phyloP scores from a whole-genome alignment of 2,113 vertebrate species.

The Pleuronectes platessa region DNA sequence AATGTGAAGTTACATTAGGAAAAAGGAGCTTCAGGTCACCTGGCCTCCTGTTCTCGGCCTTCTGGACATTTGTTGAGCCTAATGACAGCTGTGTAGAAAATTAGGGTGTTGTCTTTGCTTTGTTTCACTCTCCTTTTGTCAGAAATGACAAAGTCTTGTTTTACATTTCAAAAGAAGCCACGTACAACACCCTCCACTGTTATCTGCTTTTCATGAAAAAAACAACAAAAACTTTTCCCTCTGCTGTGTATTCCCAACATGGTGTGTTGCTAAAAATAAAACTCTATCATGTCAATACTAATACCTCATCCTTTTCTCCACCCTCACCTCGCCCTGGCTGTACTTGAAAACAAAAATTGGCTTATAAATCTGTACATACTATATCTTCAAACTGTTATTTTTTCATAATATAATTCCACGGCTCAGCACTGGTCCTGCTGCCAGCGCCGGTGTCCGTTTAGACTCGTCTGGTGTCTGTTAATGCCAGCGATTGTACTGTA shows the following conservation, averaged over 20 bases:
- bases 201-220: slow-evolving; percentile 23
- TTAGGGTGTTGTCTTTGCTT: slow-evolving; percentile 16
- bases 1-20: slow-evolving; percentile 45
- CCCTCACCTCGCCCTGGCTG: background rate
- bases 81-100: slow-evolving; percentile 28
- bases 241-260: background rate
- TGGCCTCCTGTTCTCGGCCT: slow-evolving; percentile 38
- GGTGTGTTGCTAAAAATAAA: slow-evolving; percentile 25
- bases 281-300: background rate
- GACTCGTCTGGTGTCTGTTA: slow-evolving; percentile 53
- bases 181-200: slow-evolving; percentile 53
- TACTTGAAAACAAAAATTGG: background rate
- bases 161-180: slow-evolving; percentile 61
- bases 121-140: slow-evolving; percentile 14
- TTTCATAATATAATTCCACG: slow-evolving; percentile 7
- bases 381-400: background rate
- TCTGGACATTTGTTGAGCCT: slow-evolving; percentile 50
- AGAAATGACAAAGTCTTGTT: slow-evolving; percentile 49
- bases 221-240: slow-evolving; percentile 29
- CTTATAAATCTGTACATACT: background rate
- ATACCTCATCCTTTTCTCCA: slow-evolving; percentile 4
- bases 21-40: slow-evolving; percentile 38
- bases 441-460: slow-evolving; percentile 45
- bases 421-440: background rate
- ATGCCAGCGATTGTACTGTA: slow-evolving; percentile 62